Conservation (phyloP, 2,888 invertebrate genomes). For the Latheticus oryzae region DNA sequence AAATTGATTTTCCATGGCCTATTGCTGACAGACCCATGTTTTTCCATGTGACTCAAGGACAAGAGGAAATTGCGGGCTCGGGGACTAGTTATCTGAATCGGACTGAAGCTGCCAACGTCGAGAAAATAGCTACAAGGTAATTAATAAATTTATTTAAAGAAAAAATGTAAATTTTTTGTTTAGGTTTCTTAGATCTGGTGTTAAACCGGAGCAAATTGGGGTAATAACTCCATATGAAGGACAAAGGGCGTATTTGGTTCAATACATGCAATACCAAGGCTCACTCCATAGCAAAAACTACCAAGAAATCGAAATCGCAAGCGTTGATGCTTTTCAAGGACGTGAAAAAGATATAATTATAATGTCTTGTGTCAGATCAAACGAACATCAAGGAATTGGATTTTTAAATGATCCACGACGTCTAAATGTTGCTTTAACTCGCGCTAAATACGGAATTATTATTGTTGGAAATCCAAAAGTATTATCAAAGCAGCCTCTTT, state of each 20-base stretch:
- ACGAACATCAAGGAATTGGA: constrained; percentile 97
- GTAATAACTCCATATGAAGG: constrained; percentile 99
- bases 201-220: constrained; percentile 98
- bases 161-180: too few relatives aligned
- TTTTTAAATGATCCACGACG: constrained; percentile 98
- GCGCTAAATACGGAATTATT: constrained; percentile 97
- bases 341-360: constrained; percentile 99
- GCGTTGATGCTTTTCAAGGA: constrained; percentile 99
- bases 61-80: constrained; percentile 98
- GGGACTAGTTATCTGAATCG: constrained; percentile 98
- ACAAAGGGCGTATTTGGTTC: constrained; percentile 95
- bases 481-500: constrained; percentile 95
- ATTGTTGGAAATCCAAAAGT: constrained; percentile 99
- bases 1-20: constrained; percentile 98
- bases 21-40: constrained; percentile 97
- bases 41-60: constrained; percentile 97
- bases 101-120: constrained; percentile 98
- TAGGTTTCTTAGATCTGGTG: constrained; percentile 93
- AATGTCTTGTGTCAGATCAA: constrained; percentile 98
- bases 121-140: constrained; percentile 89
- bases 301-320: constrained; percentile 98
- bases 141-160: too few relatives aligned
- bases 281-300: constrained; percentile 96
- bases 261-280: constrained; percentile 99
- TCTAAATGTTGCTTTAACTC: constrained; percentile 96